Base-by-base conservation (phyloP, 2,888 invertebrate genomes). In the Bursaphelenchus okinawaensis region DNA sequence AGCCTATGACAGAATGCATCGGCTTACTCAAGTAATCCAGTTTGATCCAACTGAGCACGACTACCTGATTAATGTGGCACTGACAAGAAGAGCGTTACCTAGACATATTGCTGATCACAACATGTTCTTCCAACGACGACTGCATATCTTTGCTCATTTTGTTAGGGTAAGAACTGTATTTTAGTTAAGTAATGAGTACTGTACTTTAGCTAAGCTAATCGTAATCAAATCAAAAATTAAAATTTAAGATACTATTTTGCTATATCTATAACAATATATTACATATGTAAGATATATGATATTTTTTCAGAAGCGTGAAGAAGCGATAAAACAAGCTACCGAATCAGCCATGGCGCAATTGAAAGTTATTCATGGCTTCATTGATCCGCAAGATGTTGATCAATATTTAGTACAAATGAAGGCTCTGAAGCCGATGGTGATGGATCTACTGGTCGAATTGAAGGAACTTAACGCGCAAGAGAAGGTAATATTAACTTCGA, bases 1-100 rank as follows among this genome's bases (percentile, higher is more conserved):
- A 20, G 64, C 73, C 23, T 77, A 77, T 64, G 78, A 78, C 40
- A 66, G 70, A 54, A 74, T 78, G 61, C 71, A 75, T 62, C 63
- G 66, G 27, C 63, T 77, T 4, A 73, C 76, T 8, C 77, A 78
- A 69, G 75, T 74, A 4, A 60, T 73, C n/a, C 62, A 60, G 31
- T 70, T 70, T 50, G 70, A 70, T 57, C 60, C 73, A 0, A 26
- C 58, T 27, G 70, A 70, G 20, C 73, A 70, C 54, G 70, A 70
- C 22, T 23, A 66, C 20, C 28, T 70, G 27, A 72, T 73, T 24
- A 52, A 55, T 22, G 55, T 70, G 7, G 70, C 63, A 9, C 24
- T 62, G 19, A 27, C 73, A 50, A 63, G 70, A 4, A n/a, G 73
- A 20, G 59, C 72, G 16, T 27, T 70, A 9, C 70, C 70, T 16